Evolutionary conservation across 2,797 vertebrate species (phyloP).

Genomic region (Holocentrus rufus): DNA sequence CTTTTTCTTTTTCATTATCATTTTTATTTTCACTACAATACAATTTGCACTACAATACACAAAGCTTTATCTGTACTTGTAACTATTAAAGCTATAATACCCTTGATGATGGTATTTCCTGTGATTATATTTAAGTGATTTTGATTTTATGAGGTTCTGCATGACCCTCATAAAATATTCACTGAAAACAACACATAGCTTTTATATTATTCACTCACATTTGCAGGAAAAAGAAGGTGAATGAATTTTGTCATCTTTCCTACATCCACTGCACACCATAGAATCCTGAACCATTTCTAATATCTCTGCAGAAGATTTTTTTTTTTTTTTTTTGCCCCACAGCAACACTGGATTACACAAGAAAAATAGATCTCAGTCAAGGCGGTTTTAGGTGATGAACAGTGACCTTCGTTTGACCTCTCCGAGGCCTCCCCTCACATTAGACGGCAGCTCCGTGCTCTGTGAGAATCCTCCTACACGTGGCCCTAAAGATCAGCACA

Average conservation of each 20-base stretch:
- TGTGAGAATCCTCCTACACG: constrained; percentile 59
- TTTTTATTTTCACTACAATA: not conserved
- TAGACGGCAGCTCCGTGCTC: constrained; percentile 44
- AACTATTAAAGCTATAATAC: not conserved
- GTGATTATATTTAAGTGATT: too few relatives aligned
- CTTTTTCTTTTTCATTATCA: not conserved
- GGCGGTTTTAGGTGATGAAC: constrained; percentile 42
- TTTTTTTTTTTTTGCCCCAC: constrained; percentile 29
- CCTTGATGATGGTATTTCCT: not conserved
- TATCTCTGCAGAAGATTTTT: constrained; percentile 6
- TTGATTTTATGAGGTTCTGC: not conserved
- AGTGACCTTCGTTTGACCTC: constrained; percentile 57
- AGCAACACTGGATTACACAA: constrained; percentile 31
- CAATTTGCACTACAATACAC: not conserved
- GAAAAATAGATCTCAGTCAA: constrained; percentile 9
- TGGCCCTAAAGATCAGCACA: constrained; percentile 56
- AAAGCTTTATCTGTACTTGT: not conserved
- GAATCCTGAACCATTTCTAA: not conserved
- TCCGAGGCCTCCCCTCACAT: constrained; percentile 49
- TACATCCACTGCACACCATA: not conserved
- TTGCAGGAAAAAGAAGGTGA: not conserved
- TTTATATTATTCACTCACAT: not conserved
- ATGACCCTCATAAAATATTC: not conserved
- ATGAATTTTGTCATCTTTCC: not conserved
- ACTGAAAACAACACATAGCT: not conserved